Evolutionary conservation across 2,888 invertebrate genomes (phyloP), one percentile per base, ranked within the genome.

Genomic region (Microchrysa polita): DNA sequence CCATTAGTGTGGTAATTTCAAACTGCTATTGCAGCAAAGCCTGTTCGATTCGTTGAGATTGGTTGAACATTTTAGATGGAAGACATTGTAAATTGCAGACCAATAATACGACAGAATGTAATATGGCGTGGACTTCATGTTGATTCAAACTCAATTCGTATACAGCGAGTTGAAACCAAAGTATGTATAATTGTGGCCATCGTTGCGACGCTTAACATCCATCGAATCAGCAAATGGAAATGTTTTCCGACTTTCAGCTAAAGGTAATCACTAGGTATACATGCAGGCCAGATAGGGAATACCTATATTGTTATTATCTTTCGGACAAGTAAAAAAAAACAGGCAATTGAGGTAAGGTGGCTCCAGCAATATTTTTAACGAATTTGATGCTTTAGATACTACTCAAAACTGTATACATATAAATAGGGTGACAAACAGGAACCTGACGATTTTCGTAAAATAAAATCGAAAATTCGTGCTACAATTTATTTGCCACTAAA

Each of bases 141-240:
- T 14, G 22, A 18, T 5, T 9, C 40, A 53, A n/a, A 42, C 59
- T 67, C 73, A 73, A 75, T 73, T 73, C 69, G 71, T n/a, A n/a
- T n/a, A n/a, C n/a, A n/a, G 63, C 59, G 59, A 55, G 10, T 48
- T 65, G 20, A 16, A 34, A 18, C 20, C 27, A 34, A 34, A 34
- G n/a, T n/a, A n/a, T n/a, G n/a, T 7, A 40, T 18, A 48, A 57
- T 20, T 23, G 67, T 16, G 34, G 48, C 9, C 65, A 44, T 22
- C 14, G 48, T 22, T 42, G 42, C n/a, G 22, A 57, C 40, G 40
- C 9, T 40, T 40, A 18, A 20, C 18, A 20, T 20, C 5, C 9
- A 67, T 61, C 34, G 59, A 61, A 48, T 57, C 63, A 61, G 22
- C 73, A 73, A 73, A 75, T 75, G 75, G 53, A 75, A 73, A 59